Conservation (phyloP, 2,888 invertebrate species). For the Formica aserva region DNA sequence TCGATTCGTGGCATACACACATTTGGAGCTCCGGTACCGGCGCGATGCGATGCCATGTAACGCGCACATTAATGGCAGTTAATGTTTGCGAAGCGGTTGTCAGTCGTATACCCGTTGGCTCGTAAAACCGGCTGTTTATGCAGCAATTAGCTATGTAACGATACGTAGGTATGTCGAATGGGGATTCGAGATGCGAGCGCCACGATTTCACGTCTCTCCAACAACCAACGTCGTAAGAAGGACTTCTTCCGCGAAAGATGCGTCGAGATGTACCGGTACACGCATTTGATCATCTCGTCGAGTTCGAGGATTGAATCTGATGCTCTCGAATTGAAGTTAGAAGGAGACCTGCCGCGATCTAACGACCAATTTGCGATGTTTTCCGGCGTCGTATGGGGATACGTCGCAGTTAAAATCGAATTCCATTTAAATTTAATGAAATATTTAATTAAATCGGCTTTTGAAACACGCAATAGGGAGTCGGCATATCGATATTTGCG, state of each 20-base stretch:
- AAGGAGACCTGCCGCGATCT: background rate
- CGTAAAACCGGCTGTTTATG: slow-evolving; percentile 83
- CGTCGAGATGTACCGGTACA: background rate
- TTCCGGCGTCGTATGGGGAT: background rate
- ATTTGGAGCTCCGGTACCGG: slow-evolving; percentile 46
- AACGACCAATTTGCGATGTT: background rate
- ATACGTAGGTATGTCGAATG: slow-evolving; percentile 74
- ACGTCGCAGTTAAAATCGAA: slow-evolving; percentile 28
- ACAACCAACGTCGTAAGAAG: background rate
- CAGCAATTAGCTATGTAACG: slow-evolving; percentile 82
- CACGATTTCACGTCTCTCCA: slow-evolving; percentile 50
- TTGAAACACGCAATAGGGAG: slow-evolving; percentile 62
- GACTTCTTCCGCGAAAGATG: slow-evolving; percentile 3
- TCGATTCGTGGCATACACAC: slow-evolving; percentile 36
- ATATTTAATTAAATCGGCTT: slow-evolving; percentile 55
- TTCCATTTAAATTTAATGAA: slow-evolving; percentile 47
- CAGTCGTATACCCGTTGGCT: slow-evolving; percentile 79
- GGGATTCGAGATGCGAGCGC: slow-evolving; percentile 60
- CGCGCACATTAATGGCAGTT: slow-evolving; percentile 81
- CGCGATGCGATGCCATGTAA: slow-evolving; percentile 66
- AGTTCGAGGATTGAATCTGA: background rate
- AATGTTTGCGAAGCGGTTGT: slow-evolving; percentile 82
- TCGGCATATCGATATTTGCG: slow-evolving; percentile 66
- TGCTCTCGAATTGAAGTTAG: background rate
- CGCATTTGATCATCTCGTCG: background rate